Evolutionary conservation across 1,140 invertebrate genomes (phyloP).

Genomic region (Drosophila pachea): DNA sequence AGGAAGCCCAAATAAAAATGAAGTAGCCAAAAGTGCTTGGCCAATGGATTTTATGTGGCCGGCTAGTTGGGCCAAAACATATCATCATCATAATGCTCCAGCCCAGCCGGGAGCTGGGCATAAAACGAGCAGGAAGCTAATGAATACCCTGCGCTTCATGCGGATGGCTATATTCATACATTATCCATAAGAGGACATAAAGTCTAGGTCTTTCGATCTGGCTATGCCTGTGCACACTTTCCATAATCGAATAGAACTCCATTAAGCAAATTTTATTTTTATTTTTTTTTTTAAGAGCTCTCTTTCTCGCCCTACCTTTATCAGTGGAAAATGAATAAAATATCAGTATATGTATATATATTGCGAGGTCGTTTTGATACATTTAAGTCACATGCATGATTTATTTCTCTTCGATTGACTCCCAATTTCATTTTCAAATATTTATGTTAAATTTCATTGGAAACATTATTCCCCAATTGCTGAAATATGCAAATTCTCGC

Average conservation of each 20-base stretch:
- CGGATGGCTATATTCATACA: no score
- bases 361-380: not conserved
- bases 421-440: not conserved
- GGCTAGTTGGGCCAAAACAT: slow-evolving; percentile 28
- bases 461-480: not conserved
- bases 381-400: not conserved
- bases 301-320: no score
- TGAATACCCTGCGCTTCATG: no score
- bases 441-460: not conserved
- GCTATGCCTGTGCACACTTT: no score
- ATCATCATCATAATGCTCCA: slow-evolving; percentile 34
- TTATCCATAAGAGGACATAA: no score
- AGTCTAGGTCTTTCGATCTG: no score
- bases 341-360: not conserved
- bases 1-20: slow-evolving; percentile 63
- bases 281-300: no score
- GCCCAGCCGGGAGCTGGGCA: not conserved
- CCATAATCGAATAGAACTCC: not conserved
- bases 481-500: not conserved
- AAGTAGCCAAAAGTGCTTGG: slow-evolving; percentile 45
- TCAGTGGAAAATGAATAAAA: no score
- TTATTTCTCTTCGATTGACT: not conserved
- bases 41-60: slow-evolving; percentile 55
- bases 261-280: not conserved
- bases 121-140: slow-evolving; percentile 9